Base-by-base conservation (phyloP, 2,888 invertebrate species). In the Philopedon plagiatum region DNA sequence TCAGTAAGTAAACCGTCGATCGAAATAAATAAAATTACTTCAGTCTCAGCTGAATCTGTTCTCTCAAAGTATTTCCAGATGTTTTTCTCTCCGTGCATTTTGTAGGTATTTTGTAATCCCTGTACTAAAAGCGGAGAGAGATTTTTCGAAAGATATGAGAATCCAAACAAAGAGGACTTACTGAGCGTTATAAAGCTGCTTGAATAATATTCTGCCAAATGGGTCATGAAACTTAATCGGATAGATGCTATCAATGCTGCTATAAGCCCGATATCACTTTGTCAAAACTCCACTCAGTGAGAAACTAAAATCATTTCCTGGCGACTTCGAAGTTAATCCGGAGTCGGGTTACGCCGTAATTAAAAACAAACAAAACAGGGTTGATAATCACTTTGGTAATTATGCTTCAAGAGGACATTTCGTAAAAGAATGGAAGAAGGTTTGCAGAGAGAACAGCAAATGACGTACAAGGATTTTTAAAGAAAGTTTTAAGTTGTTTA, bases 151-250 rank as follows among this genome's bases (percentile, higher is more conserved):
- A 39, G 39, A 39, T 39, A 39, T 5, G 13, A 9, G 32, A 32
- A 63, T 61, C 21, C 21, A 64, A 64, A 64, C 64, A 64, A 64
- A 64, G 37, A 34, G 34, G 15, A 54, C 23, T 9, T 23, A 39
- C 51, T 23, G 15, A 44, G 11, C 26, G 11, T 7, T 39, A 63
- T 23, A 11, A 21, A 15, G 18, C 64, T 63, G 41, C 37, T 56
- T 18, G 70, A 70, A 62, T 65, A 69, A 65, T 66, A 65, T 70
- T 73, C 64, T 62, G 70, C 70, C 69, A 73, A 73, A 70, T 65
- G 73, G 70, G 62, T 62, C 73, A 69, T 73, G 73, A 73, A 73
- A 70, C 66, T 69, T 66, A 65, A 73, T 73, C 73, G 65, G 69
- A 73, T 68, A 68, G 73, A 73, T 73, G 64, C 41, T 73, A 73